Evolutionary conservation across 2,113 vertebrate species (phyloP).

Genomic region (Budorcas taxicolor): DNA sequence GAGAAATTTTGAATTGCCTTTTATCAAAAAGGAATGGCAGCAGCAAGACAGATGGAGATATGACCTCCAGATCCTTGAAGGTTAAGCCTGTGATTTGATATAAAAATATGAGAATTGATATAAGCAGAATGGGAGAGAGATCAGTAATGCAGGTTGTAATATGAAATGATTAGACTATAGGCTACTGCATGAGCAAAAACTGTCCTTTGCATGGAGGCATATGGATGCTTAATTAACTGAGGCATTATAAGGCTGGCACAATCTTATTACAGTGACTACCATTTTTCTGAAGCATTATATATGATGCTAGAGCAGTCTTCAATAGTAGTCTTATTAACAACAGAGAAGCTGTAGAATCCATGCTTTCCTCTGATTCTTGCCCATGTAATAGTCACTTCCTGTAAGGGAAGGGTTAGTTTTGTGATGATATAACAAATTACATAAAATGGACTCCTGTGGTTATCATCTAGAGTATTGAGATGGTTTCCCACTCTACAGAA

Average conservation of each 20-base stretch:
- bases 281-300: background rate
- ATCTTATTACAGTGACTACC: background rate
- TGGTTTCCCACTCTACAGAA: background rate
- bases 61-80: background rate
- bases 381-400: background rate
- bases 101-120: background rate
- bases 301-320: background rate
- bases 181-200: background rate
- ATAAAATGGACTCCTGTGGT: background rate
- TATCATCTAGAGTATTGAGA: background rate
- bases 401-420: background rate
- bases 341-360: background rate
- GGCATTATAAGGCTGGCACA: background rate
- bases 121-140: background rate
- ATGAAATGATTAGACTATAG: background rate
- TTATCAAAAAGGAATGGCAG: constrained; percentile 33
- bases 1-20: background rate
- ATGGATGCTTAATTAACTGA: background rate
- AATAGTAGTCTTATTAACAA: constrained; percentile 1
- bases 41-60: background rate
- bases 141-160: background rate
- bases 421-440: background rate
- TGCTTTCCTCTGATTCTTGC: background rate
- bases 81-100: background rate
- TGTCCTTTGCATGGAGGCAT: background rate